Conservation (phyloP, 2,888 invertebrate genomes). For the Oeneis ivallda region DNA sequence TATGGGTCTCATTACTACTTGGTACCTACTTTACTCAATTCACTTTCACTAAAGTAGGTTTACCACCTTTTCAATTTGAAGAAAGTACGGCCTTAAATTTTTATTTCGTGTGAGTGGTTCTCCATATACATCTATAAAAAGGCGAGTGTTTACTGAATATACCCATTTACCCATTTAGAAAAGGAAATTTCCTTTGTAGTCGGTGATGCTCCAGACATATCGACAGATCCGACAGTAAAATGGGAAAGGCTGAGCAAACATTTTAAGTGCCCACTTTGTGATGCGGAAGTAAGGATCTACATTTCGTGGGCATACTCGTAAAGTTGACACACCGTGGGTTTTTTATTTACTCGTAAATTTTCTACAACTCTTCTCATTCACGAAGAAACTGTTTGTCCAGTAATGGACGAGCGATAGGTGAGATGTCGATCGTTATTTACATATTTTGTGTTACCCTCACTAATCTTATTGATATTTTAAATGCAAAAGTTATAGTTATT, state of each 20-base stretch:
- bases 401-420: too few relatives aligned
- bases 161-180: constrained; percentile 8
- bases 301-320: constrained; percentile 16
- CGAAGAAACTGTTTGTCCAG: too few relatives aligned
- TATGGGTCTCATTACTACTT: background rate
- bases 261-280: constrained; percentile 26
- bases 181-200: constrained; percentile 21
- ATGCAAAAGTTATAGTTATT: too few relatives aligned
- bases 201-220: constrained; percentile 20
- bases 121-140: constrained; percentile 14
- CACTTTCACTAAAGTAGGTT: background rate
- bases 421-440: too few relatives aligned
- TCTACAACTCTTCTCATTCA: too few relatives aligned
- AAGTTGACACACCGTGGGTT: constrained; percentile 7
- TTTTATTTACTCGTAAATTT: too few relatives aligned
- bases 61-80: constrained; percentile 3
- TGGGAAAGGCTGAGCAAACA: constrained; percentile 24
- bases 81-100: background rate
- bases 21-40: background rate
- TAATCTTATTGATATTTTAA: too few relatives aligned
- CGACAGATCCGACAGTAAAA: constrained; percentile 28
- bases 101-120: constrained; percentile 2
- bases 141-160: constrained; percentile 11
- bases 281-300: constrained; percentile 12
- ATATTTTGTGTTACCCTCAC: too few relatives aligned